Evolutionary conservation across 2,888 invertebrate genomes (phyloP).

Genomic region (Mimumesa dahlbomi): DNA sequence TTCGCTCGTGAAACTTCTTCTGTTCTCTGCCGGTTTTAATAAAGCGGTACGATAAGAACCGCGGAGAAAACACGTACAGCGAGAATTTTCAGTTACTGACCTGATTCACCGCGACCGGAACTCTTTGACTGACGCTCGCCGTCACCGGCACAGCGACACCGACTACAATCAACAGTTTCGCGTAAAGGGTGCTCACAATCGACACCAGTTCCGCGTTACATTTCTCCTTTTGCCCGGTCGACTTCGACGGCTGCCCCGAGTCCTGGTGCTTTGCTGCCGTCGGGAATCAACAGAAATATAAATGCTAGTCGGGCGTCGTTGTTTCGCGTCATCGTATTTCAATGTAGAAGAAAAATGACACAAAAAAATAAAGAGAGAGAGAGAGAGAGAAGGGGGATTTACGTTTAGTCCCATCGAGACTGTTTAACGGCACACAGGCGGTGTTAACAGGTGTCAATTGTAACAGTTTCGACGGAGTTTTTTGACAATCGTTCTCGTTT

Average conservation of each 20-base stretch:
- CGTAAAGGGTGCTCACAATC: conserved; percentile 85
- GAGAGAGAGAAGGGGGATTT: no score
- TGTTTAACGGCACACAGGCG: conserved; percentile 62
- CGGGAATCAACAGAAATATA: background rate
- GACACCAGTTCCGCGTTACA: conserved; percentile 72
- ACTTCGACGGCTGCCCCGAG: conserved; percentile 12
- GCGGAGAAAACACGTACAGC: background rate
- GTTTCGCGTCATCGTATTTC: no score
- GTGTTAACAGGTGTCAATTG: conserved; percentile 72
- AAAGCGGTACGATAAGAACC: background rate
- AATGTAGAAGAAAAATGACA: no score
- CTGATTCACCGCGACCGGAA: conserved; percentile 89
- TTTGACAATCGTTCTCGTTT: conserved; percentile 42
- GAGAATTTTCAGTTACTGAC: conserved; percentile 75
- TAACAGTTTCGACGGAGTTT: conserved; percentile 61
- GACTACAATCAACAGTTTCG: conserved; percentile 89
- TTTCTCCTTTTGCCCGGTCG: conserved; percentile 49
- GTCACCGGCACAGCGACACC: conserved; percentile 91
- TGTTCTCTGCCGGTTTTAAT: background rate
- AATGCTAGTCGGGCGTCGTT: background rate
- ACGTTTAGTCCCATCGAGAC: conserved; percentile 64
- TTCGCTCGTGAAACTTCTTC: background rate
- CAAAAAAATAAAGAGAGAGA: no score
- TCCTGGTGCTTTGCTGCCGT: conserved; percentile 36
- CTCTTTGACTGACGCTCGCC: conserved; percentile 90